phyloP scores from a whole-genome alignment of 2,888 invertebrate species.

The Drosophila pseudotakahashii region DNA sequence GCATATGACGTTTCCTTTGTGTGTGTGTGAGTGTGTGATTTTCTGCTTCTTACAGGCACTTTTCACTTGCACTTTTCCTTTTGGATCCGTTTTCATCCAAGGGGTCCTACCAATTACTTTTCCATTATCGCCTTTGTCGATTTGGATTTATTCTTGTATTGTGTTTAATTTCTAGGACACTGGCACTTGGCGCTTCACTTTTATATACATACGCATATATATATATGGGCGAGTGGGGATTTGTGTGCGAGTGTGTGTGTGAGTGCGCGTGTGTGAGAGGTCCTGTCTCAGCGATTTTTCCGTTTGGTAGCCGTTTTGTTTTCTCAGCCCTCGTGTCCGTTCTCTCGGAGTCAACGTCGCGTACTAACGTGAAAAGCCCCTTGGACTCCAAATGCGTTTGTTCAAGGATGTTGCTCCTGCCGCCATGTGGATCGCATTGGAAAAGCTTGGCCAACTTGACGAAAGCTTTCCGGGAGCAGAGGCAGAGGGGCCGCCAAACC shows the following conservation, averaged over 20 bases:
- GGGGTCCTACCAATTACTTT: conserved; percentile 23
- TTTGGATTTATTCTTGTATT: conserved; percentile 36
- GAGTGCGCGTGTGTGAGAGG: conserved; percentile 37
- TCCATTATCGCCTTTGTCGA: conserved; percentile 33
- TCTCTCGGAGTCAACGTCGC: conserved; percentile 77
- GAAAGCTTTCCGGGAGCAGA: conserved; percentile 56
- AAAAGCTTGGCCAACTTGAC: conserved; percentile 59
- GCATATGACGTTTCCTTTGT: conserved; percentile 75
- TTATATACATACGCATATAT: conserved; percentile 19
- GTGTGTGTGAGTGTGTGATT: conserved; percentile 47
- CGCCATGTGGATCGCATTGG: conserved; percentile 63
- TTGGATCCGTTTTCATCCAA: not conserved
- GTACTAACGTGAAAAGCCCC: conserved; percentile 71
- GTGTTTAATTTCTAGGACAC: conserved; percentile 53
- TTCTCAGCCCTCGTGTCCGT: conserved; percentile 57
- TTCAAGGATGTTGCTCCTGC: conserved; percentile 70
- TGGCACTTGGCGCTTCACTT: conserved; percentile 70
- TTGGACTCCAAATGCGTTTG: conserved; percentile 61
- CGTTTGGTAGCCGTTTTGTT: conserved; percentile 36
- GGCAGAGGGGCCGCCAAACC: not conserved
- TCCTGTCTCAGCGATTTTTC: conserved; percentile 28
- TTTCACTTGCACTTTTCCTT: conserved; percentile 72
- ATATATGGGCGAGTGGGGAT: conserved; percentile 13
- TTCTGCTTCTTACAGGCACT: conserved; percentile 57
- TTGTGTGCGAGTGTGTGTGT: conserved; percentile 15